Evolutionary conservation across 92 coral and sea anemone genomes (phyloP).

Genomic region (Porites rus): DNA sequence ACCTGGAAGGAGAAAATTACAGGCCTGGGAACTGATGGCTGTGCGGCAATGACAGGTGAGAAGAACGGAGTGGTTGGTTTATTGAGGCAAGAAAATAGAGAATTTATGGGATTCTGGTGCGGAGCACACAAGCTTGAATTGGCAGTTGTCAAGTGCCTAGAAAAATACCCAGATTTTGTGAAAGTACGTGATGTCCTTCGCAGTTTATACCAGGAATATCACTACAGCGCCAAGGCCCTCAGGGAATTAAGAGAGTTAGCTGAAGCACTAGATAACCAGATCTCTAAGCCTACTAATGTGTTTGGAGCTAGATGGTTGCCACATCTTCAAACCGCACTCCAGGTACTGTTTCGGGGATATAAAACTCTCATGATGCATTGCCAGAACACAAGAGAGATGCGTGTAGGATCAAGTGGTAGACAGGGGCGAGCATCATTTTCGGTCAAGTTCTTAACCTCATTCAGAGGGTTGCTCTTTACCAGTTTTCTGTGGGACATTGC

Average conservation of each 20-base stretch:
- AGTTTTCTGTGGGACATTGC: constrained; percentile 33
- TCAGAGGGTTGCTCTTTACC: constrained; percentile 24
- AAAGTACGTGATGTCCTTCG: constrained; percentile 34
- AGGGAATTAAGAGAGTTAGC: constrained; percentile 25
- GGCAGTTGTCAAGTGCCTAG: constrained; percentile 26
- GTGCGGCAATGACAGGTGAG: constrained; percentile 46
- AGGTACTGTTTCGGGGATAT: constrained; percentile 18
- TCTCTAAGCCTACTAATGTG: constrained; percentile 29
- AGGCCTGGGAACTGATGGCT: constrained; percentile 47
- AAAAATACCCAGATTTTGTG: constrained; percentile 17
- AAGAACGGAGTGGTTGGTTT: constrained; percentile 30
- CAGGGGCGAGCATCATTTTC: constrained; percentile 20
- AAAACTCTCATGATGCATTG: constrained; percentile 18
- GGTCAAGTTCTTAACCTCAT: constrained; percentile 27
- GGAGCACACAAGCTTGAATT: constrained; percentile 42
- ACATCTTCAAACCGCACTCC: constrained; percentile 32
- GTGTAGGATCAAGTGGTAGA: not conserved
- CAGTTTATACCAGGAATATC: constrained; percentile 39
- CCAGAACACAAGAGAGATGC: constrained; percentile 30
- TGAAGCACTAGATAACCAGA: constrained; percentile 29
- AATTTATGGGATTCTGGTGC: constrained; percentile 31
- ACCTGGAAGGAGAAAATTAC: constrained; percentile 36
- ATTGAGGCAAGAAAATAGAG: constrained; percentile 10
- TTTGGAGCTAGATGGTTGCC: constrained; percentile 35
- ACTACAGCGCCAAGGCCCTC: constrained; percentile 32